These are phyloP conservation scores for Bos javanicus DNA, from an alignment of 2,113 vertebrate species.

Conservation along the genomic window DNA sequence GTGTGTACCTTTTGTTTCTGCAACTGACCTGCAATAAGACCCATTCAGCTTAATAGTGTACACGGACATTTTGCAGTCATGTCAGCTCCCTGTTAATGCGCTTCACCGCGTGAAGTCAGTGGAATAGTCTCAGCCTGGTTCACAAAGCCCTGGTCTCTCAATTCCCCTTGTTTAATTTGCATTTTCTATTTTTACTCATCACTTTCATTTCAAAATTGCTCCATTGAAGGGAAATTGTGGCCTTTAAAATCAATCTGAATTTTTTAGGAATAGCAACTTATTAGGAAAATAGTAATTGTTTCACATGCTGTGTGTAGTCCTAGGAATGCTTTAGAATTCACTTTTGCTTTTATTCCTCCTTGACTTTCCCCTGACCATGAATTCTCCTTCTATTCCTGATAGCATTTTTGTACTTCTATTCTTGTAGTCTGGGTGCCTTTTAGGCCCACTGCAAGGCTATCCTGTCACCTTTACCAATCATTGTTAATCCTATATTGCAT, in stretches of 20 bases:
- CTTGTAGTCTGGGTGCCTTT: background rate
- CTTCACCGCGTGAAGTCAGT: background rate
- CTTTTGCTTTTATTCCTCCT: background rate
- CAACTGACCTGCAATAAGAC: background rate
- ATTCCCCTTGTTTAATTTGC: background rate
- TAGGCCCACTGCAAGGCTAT: background rate
- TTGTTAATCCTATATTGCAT: background rate
- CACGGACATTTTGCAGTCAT: background rate
- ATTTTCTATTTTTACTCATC: conserved; percentile 43
- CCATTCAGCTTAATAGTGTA: background rate
- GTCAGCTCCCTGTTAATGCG: background rate
- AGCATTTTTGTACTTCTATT: background rate
- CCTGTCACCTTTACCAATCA: background rate
- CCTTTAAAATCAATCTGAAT: background rate
- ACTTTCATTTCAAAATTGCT: conserved; percentile 28
- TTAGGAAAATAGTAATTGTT: background rate
- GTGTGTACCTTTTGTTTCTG: background rate
- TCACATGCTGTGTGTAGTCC: background rate
- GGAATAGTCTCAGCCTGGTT: background rate
- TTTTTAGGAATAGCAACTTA: background rate
- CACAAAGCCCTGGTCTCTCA: background rate
- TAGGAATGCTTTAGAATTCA: background rate
- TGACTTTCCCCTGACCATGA: background rate
- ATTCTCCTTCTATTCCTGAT: background rate
- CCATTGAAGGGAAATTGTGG: background rate